Base-by-base conservation (phyloP, 2,113 vertebrate genomes). In the Plestiodon gilberti region DNA sequence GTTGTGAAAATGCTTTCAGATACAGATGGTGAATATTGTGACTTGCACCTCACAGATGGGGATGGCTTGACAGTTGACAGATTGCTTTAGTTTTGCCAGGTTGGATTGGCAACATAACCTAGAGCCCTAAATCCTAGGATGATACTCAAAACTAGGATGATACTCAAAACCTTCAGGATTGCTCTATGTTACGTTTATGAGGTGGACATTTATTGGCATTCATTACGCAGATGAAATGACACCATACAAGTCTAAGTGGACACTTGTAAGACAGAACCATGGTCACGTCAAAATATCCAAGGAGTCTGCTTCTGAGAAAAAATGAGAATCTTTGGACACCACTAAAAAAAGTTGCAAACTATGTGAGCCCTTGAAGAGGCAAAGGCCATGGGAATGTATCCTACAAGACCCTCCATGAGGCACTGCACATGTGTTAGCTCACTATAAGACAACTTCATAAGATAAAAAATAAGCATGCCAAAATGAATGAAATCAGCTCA, bases 21-120 rank as follows among this genome's bases (percentile, higher is more conserved):
- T 88, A 64, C 78, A 93, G 91, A 92, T 88, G 84, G 71, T 61
- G 90, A 91, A 86, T 76, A 82, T 81, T 57, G 1, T 74, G 43
- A 92, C 84, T 78, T 89, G 52, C 8, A 88, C 77, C 81, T 91
- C 86, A 88, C 23, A 35, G 85, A 88, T 85, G 74, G 57, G 38
- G 87, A 74, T 5, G 82, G 77, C 67, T 59, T 91, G 87, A 93
- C 77, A 93, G 77, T 88, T 87, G 77, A 93, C 64, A 90, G 38
- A 83, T 22, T 73, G 78, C 33, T 18, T 57, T 64, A 2, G n/a
- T 62, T n/a, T 30, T 92, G 85, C 90, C 48, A 87, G 3, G 81
- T 92, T 94, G 93, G 78, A 82, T 92, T 94, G 94, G 81, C 88
- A 92, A 74, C 82, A 69, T 77, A 79, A 82, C 82, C 82, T 84